Conservation (phyloP, 2,113 vertebrate species). For the Poeciliopsis turrubarensis region DNA sequence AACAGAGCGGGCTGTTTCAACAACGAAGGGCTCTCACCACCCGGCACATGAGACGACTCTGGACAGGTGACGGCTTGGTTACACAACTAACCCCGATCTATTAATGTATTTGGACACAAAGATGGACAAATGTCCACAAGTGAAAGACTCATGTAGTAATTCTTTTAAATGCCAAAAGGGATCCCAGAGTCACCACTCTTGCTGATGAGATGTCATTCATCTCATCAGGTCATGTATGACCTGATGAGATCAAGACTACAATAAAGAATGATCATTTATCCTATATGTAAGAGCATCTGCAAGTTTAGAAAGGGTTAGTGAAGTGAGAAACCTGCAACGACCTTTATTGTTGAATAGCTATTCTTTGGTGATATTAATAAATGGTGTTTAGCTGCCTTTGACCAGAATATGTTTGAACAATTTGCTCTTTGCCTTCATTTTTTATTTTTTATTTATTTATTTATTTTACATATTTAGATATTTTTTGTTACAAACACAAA, state of each 20-base stretch:
- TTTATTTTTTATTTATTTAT: too few species aligned
- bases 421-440: too few species aligned
- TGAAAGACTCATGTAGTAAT: slow-evolving; percentile 11
- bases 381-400: not conserved
- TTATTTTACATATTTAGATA: too few species aligned
- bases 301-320: not conserved
- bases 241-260: too few species aligned
- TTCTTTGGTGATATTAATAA: not conserved
- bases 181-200: slow-evolving; percentile 34
- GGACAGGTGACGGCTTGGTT: slow-evolving; percentile 67
- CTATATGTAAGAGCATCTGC: not conserved
- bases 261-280: too few species aligned
- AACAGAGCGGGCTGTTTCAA: slow-evolving; percentile 48
- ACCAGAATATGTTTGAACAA: not conserved
- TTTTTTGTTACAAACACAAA: too few species aligned
- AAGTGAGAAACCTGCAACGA: too few species aligned
- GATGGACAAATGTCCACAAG: slow-evolving; percentile 11
- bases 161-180: slow-evolving; percentile 7
- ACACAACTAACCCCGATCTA: slow-evolving; percentile 28
- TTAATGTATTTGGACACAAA: slow-evolving; percentile 12
- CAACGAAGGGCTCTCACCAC: slow-evolving; percentile 34
- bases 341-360: too few species aligned
- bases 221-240: too few species aligned
- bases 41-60: slow-evolving; percentile 41
- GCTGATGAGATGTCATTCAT: slow-evolving; percentile 3